Percentiles rank a stretch among this genome's conserved stretches.
Evolutionary conservation across 2,888 invertebrate species (phyloP).

Genomic region (Capitulum mitella): DNA sequence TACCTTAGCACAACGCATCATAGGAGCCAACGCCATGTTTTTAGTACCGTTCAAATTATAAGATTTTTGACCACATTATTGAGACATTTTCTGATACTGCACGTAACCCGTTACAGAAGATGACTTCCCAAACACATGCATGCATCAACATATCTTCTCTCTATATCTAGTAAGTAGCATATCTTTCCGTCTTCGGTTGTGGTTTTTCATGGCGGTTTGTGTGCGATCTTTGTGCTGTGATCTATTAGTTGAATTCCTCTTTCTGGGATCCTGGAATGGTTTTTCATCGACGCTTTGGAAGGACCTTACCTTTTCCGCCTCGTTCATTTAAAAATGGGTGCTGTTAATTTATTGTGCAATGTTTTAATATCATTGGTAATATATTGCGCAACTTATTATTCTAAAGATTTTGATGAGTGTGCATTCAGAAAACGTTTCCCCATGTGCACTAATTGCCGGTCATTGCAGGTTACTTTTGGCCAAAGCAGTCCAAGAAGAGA

Average conservation of each 20-base stretch:
- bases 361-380: too few species aligned
- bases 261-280: not conserved
- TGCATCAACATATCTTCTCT: slow-evolving; percentile 2
- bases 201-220: not conserved
- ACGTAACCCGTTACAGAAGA: slow-evolving; percentile 22
- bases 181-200: not conserved
- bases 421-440: too few species aligned
- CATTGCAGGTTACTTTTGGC: slow-evolving; percentile 7
- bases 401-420: too few species aligned
- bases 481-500: slow-evolving; percentile 11
- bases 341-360: too few species aligned
- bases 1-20: too few species aligned
- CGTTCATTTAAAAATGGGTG: too few species aligned
- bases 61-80: not conserved
- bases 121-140: slow-evolving; percentile 17
- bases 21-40: not conserved
- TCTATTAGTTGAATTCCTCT: not conserved
- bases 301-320: too few species aligned
- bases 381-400: too few species aligned
- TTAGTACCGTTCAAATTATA: not conserved
- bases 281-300: too few species aligned
- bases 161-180: slow-evolving; percentile 18
- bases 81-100: slow-evolving; percentile 6
- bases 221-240: not conserved
- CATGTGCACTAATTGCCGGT: too few species aligned